Evolutionary conservation across 1,140 invertebrate genomes (phyloP), one percentile per base, ranked within the genome.

Genomic region (Cardiocondyla obscurior): DNA sequence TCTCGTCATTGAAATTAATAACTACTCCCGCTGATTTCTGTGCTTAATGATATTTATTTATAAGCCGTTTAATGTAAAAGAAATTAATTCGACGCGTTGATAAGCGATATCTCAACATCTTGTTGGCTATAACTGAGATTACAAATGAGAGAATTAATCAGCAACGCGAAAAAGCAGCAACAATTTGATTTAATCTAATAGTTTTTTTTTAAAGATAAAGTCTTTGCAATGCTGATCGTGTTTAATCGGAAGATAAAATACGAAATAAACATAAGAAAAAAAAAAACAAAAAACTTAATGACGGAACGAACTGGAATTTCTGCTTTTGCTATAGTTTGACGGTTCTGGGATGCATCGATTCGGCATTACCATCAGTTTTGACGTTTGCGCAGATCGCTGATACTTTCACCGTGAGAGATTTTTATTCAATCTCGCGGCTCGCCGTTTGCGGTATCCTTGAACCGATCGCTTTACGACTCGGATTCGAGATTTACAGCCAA

Each of bases 321-420:
- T 5, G 5, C 8, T 22, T 8, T 4, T 19, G 7, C 3, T 3
- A 0, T 16, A 1, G 36, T 28, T 53, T 3, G 3, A 0, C 33
- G 28, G 5, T n/a, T 49, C n/a, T 4, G 16, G 6, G 22, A 39
- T 10, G 16, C 16, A 14, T 0, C 7, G 19, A 53, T 79, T 28
- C 12, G 53, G 44, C 67, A 46, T 79, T 33, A 79, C 12, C 53
- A 55, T 74, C 72, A 46, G 19, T 6, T 64, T n/a, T 19, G 44
- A 22, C 30, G n/a, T 73, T 33, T 30, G 44, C 3, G 60, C 73
- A 1, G 73, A 65, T 65, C 22, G 62, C 28, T n/a, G 74, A n/a
- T 46, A 62, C 62, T 79, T 79, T 79, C 62, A 79, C 74, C 74
- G 22, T 67, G 74, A 67, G 74, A 67, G 46, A 79, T 30, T 42